phyloP scores from a whole-genome alignment of 1,140 invertebrate species.

The Penaeus vannamei region DNA sequence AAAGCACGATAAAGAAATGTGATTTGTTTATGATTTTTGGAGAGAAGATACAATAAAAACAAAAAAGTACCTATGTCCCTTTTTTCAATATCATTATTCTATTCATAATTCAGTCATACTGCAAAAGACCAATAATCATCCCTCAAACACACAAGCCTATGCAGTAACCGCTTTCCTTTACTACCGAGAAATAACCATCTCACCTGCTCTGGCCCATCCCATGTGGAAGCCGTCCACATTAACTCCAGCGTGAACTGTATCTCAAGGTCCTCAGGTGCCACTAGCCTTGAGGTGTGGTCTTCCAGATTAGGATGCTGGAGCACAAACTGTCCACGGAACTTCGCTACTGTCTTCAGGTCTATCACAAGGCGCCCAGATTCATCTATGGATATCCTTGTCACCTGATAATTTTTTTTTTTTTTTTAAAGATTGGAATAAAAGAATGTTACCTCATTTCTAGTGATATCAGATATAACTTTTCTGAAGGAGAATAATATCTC shows the following conservation, averaged over 20 bases:
- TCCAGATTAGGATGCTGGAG: constrained; percentile 70
- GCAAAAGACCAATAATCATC: background rate
- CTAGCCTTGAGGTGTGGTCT: constrained; percentile 69
- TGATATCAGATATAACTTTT: background rate
- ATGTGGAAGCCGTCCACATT: constrained; percentile 73
- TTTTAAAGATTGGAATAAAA: background rate
- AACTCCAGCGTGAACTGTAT: constrained; percentile 72
- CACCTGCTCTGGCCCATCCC: constrained; percentile 73
- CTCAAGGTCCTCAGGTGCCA: constrained; percentile 70
- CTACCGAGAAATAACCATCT: background rate
- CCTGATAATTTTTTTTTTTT: constrained; percentile 68
- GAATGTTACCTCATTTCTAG: background rate
- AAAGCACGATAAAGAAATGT: background rate
- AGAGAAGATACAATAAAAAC: background rate
- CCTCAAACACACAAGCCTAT: background rate
- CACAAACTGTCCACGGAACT: constrained; percentile 74
- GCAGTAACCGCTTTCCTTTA: background rate
- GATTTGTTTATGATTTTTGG: too few relatives aligned
- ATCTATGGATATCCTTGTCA: constrained; percentile 72
- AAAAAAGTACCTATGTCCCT: background rate
- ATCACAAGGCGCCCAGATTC: constrained; percentile 72
- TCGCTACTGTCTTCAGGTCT: constrained; percentile 73
- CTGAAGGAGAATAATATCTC: too few relatives aligned
- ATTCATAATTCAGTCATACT: background rate
- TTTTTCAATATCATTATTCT: background rate